Base-by-base conservation (phyloP, 2,888 invertebrate genomes). In the Phengaris alcon region DNA sequence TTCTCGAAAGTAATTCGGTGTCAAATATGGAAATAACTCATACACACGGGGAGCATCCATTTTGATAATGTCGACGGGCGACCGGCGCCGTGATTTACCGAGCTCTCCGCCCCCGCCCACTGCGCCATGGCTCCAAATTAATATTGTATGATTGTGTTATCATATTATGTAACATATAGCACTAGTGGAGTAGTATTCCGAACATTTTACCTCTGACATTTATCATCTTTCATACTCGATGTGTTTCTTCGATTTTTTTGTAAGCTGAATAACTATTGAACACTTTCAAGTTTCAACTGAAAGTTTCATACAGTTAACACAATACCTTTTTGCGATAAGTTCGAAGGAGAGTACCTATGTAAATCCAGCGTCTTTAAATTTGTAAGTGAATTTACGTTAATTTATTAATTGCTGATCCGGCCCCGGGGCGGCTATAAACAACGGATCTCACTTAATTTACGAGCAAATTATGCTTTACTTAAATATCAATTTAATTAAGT, bases 1-100 rank as follows among this genome's bases (percentile, higher is more conserved):
- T 93, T 92, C 91, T 88, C 87, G 90, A 93, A 93, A 93, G 93
- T 93, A 93, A 93, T 93, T 93, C 93, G 88, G 91, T 93, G 92
- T 92, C 93, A 93, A 93, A 93, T 93, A 93, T 93, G 92, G 92
- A 92, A 90, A 93, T 93, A 93, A 93, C 91, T 93, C 93, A 93
- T 93, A 93, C 90, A 85, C 86, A 89, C 86, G 79, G 88, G 86
- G 91, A 88, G 87, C 93, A 93, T 93, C 88, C 88, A 93, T 93
- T 93, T 92, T 93, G 89, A 93, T 93, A 93, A 93, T 91, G 87
- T 88, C 87, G 90, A 90, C 91, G 90, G 82, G 81, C 81, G 82
- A 91, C 88, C 90, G 90, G 89, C 85, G 82, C 82, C 82, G 85
- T 92, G 93, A 93, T 93, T 93, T 93, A 92, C 88, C 68, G 82